A percentile compares a stretch with the other conserved stretches of the same genome.
Conservation (phyloP, 1,140 invertebrate genomes). For the Trichonephila clavipes region DNA sequence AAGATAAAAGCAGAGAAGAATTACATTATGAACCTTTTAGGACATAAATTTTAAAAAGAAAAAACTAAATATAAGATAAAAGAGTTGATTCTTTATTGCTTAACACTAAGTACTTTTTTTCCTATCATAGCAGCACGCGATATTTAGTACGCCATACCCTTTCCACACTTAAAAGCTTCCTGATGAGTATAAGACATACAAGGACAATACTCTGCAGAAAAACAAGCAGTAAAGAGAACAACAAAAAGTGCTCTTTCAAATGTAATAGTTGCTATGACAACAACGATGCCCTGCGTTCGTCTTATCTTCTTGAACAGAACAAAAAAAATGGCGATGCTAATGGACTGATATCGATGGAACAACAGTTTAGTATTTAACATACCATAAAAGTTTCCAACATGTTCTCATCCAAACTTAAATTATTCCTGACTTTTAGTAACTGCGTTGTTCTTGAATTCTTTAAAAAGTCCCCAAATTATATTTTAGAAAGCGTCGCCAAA, state of each 20-base stretch:
- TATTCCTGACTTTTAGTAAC: too few species aligned
- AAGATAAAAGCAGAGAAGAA: background rate
- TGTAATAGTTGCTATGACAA: slow-evolving; percentile 25
- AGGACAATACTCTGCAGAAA: background rate
- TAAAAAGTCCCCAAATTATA: background rate
- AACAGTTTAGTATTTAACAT: background rate
- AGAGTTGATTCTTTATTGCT: background rate
- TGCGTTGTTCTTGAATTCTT: background rate
- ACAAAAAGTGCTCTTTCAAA: background rate
- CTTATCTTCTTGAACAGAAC: background rate
- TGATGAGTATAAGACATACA: background rate
- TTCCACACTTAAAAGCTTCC: background rate
- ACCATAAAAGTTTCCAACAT: background rate
- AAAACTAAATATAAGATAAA: background rate
- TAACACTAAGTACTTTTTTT: background rate
- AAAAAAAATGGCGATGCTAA: background rate
- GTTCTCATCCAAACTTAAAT: background rate
- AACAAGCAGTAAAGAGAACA: background rate
- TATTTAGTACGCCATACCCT: background rate
- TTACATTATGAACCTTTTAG: background rate
- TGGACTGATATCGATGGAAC: background rate
- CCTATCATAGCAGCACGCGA: background rate
- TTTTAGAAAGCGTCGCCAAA: background rate
- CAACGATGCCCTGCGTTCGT: background rate
- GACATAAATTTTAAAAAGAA: background rate